Evolutionary conservation across 2,797 vertebrate genomes (phyloP), one percentile per base, ranked within the genome.

Genomic region (Tympanoctomys barrerae): DNA sequence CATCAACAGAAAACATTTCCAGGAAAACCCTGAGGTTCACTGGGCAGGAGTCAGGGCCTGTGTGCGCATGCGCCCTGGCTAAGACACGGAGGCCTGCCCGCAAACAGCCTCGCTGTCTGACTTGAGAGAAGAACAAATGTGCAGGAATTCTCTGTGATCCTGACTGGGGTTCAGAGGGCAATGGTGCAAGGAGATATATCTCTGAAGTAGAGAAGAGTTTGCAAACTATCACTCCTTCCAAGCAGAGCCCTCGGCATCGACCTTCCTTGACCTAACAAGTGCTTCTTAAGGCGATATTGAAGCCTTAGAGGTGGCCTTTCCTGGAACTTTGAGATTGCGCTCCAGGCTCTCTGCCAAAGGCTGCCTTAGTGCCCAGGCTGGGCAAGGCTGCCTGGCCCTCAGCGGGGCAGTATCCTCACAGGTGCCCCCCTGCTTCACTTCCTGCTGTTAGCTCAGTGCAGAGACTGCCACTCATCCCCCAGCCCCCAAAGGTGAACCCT

Each of bases 1-100:
- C 26, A 0, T 16, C 57, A 71, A 46, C 26, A 57, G 94, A 86
- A 87, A 92, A 78, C 68, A 16, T 86, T 73, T 95, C 91, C 91
- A 93, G 77, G 33, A 78, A 78, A 85, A 61, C 24, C 92, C 16
- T 31, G 54, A 86, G 59, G 64, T 18, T 73, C 73, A 0, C 66
- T 0, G 12, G 82, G 71, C 94, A 28, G 75, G 64, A 62, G 64
- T 31, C 59, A 5, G 28, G 46, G 54, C 79, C 68, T 57, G n/a
- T 31, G 64, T 11, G 0, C 33, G 4, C 33, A 8, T 4, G 22
- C 52, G 54, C 66, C 19, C 9, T 10, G 54, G 46, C 46, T 6
- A 14, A 52, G 19, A 39, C 11, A 13, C 10, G 4, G 31, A 84
- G 13, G 16, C 75, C 52, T 14, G 12, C 16, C 57, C 61, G 9